phyloP scores from a whole-genome alignment of 2,797 vertebrate species.

The Schizopygopsis malacanthus region DNA sequence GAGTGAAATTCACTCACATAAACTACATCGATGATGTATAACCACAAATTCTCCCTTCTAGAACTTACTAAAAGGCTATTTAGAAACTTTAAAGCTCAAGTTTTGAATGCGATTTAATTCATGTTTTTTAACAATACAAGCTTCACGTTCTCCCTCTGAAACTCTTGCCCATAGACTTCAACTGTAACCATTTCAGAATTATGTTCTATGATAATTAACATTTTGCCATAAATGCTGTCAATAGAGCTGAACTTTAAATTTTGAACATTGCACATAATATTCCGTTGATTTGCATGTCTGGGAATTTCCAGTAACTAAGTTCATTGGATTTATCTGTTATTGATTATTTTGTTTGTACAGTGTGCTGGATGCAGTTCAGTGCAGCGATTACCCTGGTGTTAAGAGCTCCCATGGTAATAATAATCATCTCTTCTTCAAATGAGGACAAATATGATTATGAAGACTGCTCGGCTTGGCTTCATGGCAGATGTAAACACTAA shows the following conservation, averaged over 20 bases:
- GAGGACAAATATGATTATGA: constrained; percentile 61
- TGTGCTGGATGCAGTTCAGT: constrained; percentile 48
- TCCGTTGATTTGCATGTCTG: background rate
- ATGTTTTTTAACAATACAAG: background rate
- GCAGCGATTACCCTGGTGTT: constrained; percentile 60
- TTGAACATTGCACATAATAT: background rate
- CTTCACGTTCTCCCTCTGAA: background rate
- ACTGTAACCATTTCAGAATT: background rate
- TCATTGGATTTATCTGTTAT: background rate
- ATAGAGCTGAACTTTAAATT: background rate
- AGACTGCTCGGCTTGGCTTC: constrained; percentile 56
- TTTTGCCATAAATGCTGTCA: background rate
- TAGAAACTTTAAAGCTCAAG: background rate
- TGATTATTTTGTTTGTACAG: background rate
- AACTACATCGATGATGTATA: too few relatives aligned
- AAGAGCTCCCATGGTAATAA: constrained; percentile 62
- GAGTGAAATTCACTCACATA: background rate
- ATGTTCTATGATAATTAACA: background rate
- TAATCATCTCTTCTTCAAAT: constrained; percentile 59
- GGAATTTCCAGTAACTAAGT: background rate
- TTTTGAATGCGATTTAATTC: background rate
- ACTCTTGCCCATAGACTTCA: background rate
- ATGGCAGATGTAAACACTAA: constrained; percentile 59
- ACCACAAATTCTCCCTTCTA: background rate
- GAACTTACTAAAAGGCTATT: background rate